These are phyloP conservation scores for Eilema depressum DNA, from an alignment of 2,888 invertebrate genomes.

Conservation along the genomic window DNA sequence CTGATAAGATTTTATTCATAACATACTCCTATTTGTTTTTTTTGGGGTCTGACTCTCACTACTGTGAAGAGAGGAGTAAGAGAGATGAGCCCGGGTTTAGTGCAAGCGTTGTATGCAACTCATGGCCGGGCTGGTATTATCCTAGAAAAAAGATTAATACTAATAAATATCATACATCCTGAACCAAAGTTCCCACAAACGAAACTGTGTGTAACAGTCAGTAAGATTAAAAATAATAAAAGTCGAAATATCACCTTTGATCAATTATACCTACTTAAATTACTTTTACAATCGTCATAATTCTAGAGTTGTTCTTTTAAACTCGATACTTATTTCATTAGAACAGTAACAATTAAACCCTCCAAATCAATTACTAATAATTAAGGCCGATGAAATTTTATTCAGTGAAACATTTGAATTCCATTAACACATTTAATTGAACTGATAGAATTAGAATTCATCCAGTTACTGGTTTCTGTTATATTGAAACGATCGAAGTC, in stretches of 20 bases:
- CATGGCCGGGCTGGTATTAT: too few species aligned
- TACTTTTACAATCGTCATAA: not conserved
- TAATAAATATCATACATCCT: too few species aligned
- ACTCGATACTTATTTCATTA: not conserved
- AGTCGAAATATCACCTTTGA: not conserved
- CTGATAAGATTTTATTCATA: too few species aligned
- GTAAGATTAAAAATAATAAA: too few species aligned
- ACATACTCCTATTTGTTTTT: too few species aligned
- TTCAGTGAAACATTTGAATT: constrained; percentile 43
- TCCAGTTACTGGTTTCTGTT: constrained; percentile 13
- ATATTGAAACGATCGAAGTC: not conserved
- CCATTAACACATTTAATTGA: constrained; percentile 48
- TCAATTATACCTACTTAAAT: not conserved
- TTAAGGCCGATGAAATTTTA: constrained; percentile 32
- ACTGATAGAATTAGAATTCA: constrained; percentile 46
- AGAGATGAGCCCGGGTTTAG: too few species aligned
- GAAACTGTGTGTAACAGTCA: too few species aligned
- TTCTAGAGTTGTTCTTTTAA: not conserved
- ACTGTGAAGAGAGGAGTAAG: too few species aligned
- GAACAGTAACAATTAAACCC: not conserved
- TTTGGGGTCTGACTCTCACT: too few species aligned
- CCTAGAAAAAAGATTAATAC: too few species aligned
- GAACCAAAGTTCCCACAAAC: too few species aligned
- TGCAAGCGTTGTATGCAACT: too few species aligned
- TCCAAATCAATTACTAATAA: constrained; percentile 19